Percentiles rank a stretch among this genome's conserved stretches.
Evolutionary conservation across 2,797 vertebrate species (phyloP).

Genomic region (Sylvia borin): DNA sequence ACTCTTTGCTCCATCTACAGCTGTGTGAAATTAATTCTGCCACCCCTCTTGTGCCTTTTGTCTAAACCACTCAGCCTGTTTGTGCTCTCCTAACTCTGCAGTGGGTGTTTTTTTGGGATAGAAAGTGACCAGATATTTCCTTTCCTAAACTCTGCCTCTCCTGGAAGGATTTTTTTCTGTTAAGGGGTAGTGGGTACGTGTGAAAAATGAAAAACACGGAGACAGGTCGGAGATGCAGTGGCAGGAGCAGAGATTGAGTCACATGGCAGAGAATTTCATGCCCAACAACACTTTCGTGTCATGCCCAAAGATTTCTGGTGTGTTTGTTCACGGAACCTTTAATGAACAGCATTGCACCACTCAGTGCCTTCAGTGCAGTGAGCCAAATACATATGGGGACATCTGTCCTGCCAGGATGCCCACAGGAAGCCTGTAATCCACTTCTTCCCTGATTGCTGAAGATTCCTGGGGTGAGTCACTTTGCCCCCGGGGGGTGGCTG

Average conservation of each 20-base stretch:
- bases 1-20: background rate
- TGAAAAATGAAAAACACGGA: background rate
- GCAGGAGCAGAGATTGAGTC: background rate
- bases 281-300: background rate
- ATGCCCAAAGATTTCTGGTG: background rate
- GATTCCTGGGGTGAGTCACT: background rate
- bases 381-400: background rate
- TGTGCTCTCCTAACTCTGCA: background rate
- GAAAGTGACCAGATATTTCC: background rate
- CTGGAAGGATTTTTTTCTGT: background rate
- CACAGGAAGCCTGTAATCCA: slow-evolving; percentile 6
- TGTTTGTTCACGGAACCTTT: background rate
- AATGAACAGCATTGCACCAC: background rate
- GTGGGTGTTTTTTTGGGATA: background rate
- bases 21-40: background rate
- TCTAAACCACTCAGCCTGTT: background rate
- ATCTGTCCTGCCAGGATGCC: background rate
- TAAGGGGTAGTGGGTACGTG: background rate
- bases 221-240: background rate
- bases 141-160: background rate
- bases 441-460: background rate
- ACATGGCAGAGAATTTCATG: background rate
- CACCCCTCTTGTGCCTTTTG: background rate
- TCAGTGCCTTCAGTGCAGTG: accelerated
- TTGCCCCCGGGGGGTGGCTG: background rate